A percentile compares a stretch with the other conserved stretches of the same genome.
These are phyloP conservation scores for Watsonalla binaria DNA, from an alignment of 2,888 invertebrate genomes.

Conservation along the genomic window DNA sequence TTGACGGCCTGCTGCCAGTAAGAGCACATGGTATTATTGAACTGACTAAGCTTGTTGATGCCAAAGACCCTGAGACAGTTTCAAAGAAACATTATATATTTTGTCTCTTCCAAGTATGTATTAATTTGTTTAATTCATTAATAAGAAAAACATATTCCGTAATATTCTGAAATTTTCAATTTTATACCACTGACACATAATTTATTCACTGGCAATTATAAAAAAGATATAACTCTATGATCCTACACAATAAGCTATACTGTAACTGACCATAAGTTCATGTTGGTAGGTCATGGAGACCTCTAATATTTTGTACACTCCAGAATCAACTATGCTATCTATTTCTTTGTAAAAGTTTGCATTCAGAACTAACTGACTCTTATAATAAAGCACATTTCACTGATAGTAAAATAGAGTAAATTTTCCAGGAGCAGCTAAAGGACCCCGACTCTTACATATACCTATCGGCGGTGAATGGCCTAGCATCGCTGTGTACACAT, in stretches of 20 bases:
- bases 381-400: not conserved
- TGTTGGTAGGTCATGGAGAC: too few species aligned
- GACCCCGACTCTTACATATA: constrained; percentile 91
- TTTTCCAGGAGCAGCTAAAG: constrained; percentile 83
- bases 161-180: too few species aligned
- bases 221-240: too few species aligned
- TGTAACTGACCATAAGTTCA: too few species aligned
- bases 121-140: constrained; percentile 25
- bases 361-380: too few species aligned
- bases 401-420: constrained; percentile 1
- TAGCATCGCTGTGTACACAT: constrained; percentile 82
- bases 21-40: constrained; percentile 88
- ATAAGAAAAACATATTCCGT: too few species aligned
- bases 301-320: too few species aligned
- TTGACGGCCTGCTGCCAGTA: constrained; percentile 86
- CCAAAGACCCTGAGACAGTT: constrained; percentile 80
- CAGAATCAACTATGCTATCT: too few species aligned
- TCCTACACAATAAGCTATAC: too few species aligned
- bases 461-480: constrained; percentile 86
- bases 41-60: constrained; percentile 84
- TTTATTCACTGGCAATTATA: too few species aligned
- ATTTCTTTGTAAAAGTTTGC: too few species aligned
- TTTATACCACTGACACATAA: too few species aligned
- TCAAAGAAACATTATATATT: constrained; percentile 82
- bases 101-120: constrained; percentile 83